Base-by-base conservation (phyloP, 1,140 invertebrate species). In the Zaprionus taronus region DNA sequence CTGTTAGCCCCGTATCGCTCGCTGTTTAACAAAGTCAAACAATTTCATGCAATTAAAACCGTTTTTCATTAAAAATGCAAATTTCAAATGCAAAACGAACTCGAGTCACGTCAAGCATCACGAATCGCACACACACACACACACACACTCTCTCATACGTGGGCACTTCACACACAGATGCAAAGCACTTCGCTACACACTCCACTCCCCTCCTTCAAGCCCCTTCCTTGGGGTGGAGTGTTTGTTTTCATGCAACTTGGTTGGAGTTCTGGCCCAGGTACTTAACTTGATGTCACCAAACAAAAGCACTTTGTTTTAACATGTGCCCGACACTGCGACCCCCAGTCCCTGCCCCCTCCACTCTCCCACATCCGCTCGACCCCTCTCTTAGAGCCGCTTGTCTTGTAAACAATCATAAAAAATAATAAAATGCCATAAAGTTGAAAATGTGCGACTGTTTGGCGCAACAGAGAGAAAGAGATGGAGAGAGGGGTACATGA, bases 11-110 rank as follows among this genome's bases (percentile, higher is more conserved):
- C 66, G 9, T 56, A 79, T 67, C 62, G 65, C 28, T 75, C 49
- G 56, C 75, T 89, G 85, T 89, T 89, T 89, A 89, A 80, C 85
- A 89, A 85, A 89, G 84, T 89, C 84, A 89, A 89, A 89, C 84
- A 89, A 89, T 89, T 89, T 90, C 81, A 84, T 89, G 84, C 84
- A 89, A 89, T 89, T 89, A 89, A 89, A 89, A 89, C 79, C 84
- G 84, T 89, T 89, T 89, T 89, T 89, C 84, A 89, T 89, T 89
- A 89, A 89, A 89, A 89, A 89, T 89, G 84, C 85, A 89, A 89
- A 89, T 89, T 90, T 90, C 76, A 89, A 89, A 89, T 90, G 84
- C 72, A 89, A 90, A 90, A 81, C 81, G 79, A 79, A 90, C 85
- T 89, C 81, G 64, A 89, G 84, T 81, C 84, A 90, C 84, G 85